phyloP scores from a whole-genome alignment of 1,140 invertebrate genomes.

The Caenorhabditis elegans region DNA sequence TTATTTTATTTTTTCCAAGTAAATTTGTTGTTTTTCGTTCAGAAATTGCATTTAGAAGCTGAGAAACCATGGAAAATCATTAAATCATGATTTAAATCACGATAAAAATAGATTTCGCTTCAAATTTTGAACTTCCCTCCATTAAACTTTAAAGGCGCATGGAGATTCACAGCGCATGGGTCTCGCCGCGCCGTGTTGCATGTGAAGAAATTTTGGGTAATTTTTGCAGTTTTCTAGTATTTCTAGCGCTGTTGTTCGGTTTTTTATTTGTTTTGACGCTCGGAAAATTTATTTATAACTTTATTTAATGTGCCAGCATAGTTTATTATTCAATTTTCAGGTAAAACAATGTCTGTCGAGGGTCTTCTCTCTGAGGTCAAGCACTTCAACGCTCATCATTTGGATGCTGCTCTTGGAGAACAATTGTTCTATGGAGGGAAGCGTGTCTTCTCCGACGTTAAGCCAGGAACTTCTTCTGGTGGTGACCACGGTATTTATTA shows the following conservation, averaged over 20 bases:
- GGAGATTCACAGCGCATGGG: not conserved
- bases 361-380: constrained; percentile 39
- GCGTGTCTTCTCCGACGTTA: constrained; percentile 43
- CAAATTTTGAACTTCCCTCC: not conserved
- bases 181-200: not conserved
- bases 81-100: no score
- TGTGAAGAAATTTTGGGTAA: not conserved
- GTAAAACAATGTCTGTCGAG: constrained; percentile 25
- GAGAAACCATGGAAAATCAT: no score
- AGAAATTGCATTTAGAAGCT: no score
- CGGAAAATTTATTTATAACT: no score
- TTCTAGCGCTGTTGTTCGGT: not conserved
- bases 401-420: constrained; percentile 38
- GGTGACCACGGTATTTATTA: not conserved
- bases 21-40: no score
- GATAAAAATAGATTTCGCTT: no score
- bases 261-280: no score
- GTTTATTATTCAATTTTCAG: no score
- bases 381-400: not conserved
- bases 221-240: not conserved
- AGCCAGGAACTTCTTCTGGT: constrained; percentile 1
- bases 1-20: no score
- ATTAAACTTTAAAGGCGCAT: not conserved
- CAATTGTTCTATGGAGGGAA: constrained; percentile 47
- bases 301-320: no score